Conservation (phyloP, 2,797 vertebrate genomes). For the Rhinoraja longicauda region DNA sequence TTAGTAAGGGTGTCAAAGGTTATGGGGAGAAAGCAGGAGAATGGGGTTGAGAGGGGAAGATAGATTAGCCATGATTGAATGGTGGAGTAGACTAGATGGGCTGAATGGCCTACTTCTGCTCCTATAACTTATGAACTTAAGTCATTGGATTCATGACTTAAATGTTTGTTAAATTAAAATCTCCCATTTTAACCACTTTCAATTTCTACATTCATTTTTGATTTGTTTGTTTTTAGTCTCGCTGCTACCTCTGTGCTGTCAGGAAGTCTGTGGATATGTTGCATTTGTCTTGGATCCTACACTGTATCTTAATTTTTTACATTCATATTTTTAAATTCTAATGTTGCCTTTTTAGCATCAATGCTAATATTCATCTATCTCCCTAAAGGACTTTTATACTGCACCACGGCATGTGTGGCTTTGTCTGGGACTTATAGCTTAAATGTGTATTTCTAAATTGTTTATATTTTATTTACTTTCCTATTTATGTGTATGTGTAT, state of each 20-base stretch:
- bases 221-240: neutral
- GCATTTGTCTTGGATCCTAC: neutral
- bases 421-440: neutral
- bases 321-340: neutral
- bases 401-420: neutral
- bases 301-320: neutral
- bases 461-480: neutral
- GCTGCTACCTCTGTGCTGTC: neutral
- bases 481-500: neutral
- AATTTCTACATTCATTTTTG: neutral
- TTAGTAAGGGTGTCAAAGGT: no score
- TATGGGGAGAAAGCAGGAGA: no score
- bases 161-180: neutral
- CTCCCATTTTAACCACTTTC: neutral
- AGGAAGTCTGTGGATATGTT: neutral
- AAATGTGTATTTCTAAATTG: neutral
- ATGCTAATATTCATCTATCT: neutral
- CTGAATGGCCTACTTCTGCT: no score
- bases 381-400: neutral
- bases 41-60: no score
- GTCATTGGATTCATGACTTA: neutral
- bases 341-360: neutral
- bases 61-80: no score
- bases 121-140: neutral
- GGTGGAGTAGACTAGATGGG: no score